phyloP scores from a whole-genome alignment of 1,140 invertebrate genomes.

The Oryctes rhinoceros region DNA sequence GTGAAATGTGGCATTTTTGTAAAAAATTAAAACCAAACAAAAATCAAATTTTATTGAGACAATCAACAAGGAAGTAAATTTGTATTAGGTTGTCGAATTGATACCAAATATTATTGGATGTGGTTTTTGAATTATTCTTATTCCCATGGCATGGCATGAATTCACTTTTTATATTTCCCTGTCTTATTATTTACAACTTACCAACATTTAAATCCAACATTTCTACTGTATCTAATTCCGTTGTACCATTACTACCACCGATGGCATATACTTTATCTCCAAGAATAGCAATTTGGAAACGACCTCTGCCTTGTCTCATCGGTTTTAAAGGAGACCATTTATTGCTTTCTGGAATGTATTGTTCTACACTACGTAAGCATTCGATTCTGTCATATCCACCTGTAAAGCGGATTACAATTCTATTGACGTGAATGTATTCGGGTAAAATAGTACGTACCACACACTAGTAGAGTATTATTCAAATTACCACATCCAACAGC shows the following conservation, averaged over 20 bases:
- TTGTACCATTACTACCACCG: slow-evolving; percentile 81
- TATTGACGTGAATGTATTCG: not conserved
- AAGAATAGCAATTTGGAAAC: slow-evolving; percentile 77
- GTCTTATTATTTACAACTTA: not conserved
- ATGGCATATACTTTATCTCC: slow-evolving; percentile 76
- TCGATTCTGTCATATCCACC: slow-evolving; percentile 83
- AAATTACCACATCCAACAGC: slow-evolving; percentile 78
- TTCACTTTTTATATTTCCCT: no score
- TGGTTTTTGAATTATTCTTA: no score
- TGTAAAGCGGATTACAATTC: slow-evolving; percentile 56
- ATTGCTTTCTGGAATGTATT: slow-evolving; percentile 75
- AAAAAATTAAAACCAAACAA: no score
- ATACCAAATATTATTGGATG: no score
- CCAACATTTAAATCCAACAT: slow-evolving; percentile 63
- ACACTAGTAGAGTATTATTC: slow-evolving; percentile 75
- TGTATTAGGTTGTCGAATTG: no score
- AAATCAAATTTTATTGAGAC: no score
- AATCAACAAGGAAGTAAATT: no score
- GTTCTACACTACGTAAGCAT: slow-evolving; percentile 79
- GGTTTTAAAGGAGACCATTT: slow-evolving; percentile 72
- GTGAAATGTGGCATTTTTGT: no score
- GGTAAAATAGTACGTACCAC: slow-evolving; percentile 66
- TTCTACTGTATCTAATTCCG: slow-evolving; percentile 76
- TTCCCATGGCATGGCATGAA: no score
- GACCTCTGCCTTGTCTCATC: slow-evolving; percentile 77